A percentile compares a stretch with the other conserved stretches of the same genome.
Conservation (phyloP, 1,140 invertebrate species). For the Atta cephalotes region DNA sequence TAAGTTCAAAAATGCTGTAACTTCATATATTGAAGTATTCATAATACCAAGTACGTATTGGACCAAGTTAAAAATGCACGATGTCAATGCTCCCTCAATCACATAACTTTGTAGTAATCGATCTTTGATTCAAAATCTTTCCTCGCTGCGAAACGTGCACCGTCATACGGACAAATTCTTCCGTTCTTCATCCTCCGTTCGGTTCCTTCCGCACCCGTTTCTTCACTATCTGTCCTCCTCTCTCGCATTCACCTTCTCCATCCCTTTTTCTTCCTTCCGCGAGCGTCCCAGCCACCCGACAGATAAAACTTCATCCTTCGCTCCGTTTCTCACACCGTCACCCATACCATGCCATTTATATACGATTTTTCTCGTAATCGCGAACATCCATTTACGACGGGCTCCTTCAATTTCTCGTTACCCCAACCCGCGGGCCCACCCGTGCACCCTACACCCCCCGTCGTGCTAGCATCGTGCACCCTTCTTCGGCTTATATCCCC, state of each 20-base stretch:
- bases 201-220: conserved; percentile 18
- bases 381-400: conserved; percentile 83
- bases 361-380: conserved; percentile 84
- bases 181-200: conserved; percentile 29
- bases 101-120: conserved; percentile 67
- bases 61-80: conserved; percentile 66
- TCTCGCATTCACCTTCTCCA: conserved; percentile 3
- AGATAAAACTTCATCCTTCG: conserved; percentile 81
- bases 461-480: conserved; percentile 24
- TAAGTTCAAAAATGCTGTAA: not conserved
- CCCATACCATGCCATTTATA: conserved; percentile 80
- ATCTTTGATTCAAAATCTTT: conserved; percentile 77
- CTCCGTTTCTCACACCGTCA: conserved; percentile 64
- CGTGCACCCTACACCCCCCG: conserved; percentile 33
- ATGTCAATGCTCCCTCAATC: conserved; percentile 56
- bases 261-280: conserved; percentile 22
- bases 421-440: conserved; percentile 61
- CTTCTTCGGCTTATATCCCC: conserved; percentile 21
- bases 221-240: conserved; percentile 15
- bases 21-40: not conserved
- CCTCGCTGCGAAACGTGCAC: conserved; percentile 67
- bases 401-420: conserved; percentile 84
- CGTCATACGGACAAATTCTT: conserved; percentile 70
- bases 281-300: conserved; percentile 51
- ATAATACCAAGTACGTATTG: conserved; percentile 26